Conservation (phyloP, 2,113 vertebrate species). For the Periophthalmodon schlosseri region DNA sequence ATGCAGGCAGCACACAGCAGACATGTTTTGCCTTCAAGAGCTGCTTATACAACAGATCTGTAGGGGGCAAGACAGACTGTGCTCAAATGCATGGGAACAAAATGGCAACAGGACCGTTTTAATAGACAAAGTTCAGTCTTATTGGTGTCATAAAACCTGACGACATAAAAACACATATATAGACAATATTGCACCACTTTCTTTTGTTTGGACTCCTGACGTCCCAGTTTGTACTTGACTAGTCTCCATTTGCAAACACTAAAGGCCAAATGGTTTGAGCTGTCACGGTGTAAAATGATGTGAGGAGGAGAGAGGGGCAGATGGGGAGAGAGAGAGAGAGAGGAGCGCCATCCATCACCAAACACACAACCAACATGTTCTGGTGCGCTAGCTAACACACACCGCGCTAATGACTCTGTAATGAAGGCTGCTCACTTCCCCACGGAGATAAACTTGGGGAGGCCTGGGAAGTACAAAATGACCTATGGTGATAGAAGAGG, state of each 20-base stretch:
- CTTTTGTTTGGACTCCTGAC: not conserved
- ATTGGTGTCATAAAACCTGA: no score
- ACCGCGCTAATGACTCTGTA: not conserved
- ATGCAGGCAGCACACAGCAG: no score
- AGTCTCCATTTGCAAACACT: not conserved
- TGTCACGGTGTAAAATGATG: slow-evolving; percentile 51
- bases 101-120: no score
- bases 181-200: not conserved
- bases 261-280: not conserved
- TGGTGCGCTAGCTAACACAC: not conserved
- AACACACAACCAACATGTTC: not conserved
- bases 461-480: not conserved
- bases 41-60: no score
- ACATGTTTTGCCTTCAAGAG: no score
- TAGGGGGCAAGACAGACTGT: no score
- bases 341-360: slow-evolving; percentile 67
- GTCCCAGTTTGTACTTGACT: not conserved
- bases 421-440: not conserved
- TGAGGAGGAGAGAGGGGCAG: slow-evolving; percentile 54
- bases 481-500: no score
- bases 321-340: slow-evolving; percentile 58
- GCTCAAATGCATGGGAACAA: no score
- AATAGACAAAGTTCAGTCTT: no score
- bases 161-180: no score
- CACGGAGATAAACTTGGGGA: not conserved